Evolutionary conservation across 2,888 invertebrate species (phyloP), one percentile per base, ranked within the genome.

Genomic region (Prosapia bicincta): DNA sequence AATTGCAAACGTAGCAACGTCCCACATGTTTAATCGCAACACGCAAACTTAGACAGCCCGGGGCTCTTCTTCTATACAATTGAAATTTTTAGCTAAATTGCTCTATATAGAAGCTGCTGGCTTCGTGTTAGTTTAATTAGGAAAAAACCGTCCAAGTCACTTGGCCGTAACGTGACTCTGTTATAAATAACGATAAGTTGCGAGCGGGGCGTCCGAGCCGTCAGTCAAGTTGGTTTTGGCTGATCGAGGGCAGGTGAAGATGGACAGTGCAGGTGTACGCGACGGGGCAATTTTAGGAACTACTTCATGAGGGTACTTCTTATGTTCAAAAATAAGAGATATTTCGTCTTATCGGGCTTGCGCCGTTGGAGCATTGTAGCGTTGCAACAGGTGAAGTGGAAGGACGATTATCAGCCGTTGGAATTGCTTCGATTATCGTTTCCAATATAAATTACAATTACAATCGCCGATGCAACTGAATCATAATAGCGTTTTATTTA

Each of bases 271-370:
- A 20, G 54, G 38, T 38, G 38, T 54, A 20, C 54, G 1, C 54
- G 54, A n/a, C 10, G 5, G 54, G 20, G 20, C 54, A 54, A 54
- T 54, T 54, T 54, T 54, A 54, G 54, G 54, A 54, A 54, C 54
- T 13, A 15, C 15, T 38, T 54, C 54, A 54, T 54, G 54, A 54
- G 54, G 54, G 54, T 54, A 54, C 54, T 54, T 54, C 54, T 54
- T 54, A 54, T 54, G 54, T 54, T 54, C n/a, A 54, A 54, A 54
- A 54, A 54, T 54, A 54, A 54, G 54, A 38, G 38, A 54, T 54
- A 54, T 54, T 54, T 54, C n/a, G 20, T 54, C 20, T 54, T 54
- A 54, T 54, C 54, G 54, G 20, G 1, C 38, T 10, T 10, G 38
- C 10, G 38, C 10, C n/a, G n/a, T n/a, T n/a, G n/a, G n/a, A 15